Conservation (phyloP, 2,797 vertebrate species). For the Brachyrhaphis roseni region DNA sequence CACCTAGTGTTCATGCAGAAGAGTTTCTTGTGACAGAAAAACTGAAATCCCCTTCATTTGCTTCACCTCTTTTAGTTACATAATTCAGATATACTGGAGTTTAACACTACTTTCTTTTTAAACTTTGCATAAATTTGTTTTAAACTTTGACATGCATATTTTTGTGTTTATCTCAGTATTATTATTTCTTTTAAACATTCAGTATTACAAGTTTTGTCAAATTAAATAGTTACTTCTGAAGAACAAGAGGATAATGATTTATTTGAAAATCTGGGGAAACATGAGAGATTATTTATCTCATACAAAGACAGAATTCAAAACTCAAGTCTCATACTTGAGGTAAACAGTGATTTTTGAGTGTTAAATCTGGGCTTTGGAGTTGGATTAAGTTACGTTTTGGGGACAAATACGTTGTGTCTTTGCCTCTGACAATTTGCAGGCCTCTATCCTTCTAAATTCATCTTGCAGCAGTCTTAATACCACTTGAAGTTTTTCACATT, state of each 20-base stretch:
- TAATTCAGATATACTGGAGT: neutral
- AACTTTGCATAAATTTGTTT: neutral
- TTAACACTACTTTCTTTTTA: neutral
- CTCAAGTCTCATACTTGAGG: neutral
- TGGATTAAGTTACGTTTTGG: neutral
- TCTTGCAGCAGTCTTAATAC: neutral
- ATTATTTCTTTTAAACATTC: neutral
- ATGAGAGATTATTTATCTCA: neutral
- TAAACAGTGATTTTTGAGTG: neutral
- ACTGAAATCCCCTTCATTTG: conserved; percentile 45
- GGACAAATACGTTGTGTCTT: neutral
- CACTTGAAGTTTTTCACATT: neutral
- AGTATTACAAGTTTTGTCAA: neutral
- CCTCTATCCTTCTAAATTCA: neutral
- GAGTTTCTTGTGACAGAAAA: conserved; percentile 17
- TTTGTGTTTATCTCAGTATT: neutral
- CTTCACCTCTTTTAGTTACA: conserved; percentile 1
- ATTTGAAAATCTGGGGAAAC: neutral
- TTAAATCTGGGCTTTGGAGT: neutral
- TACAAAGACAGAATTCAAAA: neutral
- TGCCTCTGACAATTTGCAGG: neutral
- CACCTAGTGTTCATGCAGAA: conserved; percentile 67
- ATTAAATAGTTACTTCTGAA: neutral
- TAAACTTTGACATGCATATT: neutral
- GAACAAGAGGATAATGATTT: neutral